A percentile compares a stretch with the other conserved stretches of the same genome.
Conservation (phyloP, 92 coral and sea anemone species). For the Epizoanthus rinbou region DNA sequence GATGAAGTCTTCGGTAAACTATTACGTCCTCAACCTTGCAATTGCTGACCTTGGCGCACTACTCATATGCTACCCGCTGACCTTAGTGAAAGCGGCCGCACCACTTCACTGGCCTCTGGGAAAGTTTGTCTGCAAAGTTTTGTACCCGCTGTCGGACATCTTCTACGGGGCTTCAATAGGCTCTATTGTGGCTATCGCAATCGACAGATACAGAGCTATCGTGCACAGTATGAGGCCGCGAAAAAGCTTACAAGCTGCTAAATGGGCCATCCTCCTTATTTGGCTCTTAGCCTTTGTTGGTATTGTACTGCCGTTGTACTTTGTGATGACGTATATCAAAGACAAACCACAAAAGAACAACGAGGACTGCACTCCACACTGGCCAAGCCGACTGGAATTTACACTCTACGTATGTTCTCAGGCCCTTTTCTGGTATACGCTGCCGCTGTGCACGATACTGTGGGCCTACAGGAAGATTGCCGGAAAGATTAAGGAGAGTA, state of each 20-base stretch:
- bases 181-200: conserved; percentile 89
- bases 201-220: conserved; percentile 84
- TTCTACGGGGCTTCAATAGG: conserved; percentile 91
- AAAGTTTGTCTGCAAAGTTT: conserved; percentile 65
- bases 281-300: conserved; percentile 69
- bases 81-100: conserved; percentile 75
- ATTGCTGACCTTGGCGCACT: conserved; percentile 82
- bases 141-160: conserved; percentile 84
- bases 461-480: conserved; percentile 88
- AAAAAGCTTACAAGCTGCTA: conserved; percentile 68
- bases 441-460: conserved; percentile 84
- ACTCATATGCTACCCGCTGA: conserved; percentile 79
- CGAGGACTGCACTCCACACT: conserved; percentile 76
- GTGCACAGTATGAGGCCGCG: conserved; percentile 80
- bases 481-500: conserved; percentile 75
- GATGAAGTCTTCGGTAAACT: conserved; percentile 73
- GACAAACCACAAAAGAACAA: conserved; percentile 60
- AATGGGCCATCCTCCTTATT: conserved; percentile 75
- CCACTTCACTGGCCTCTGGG: conserved; percentile 89
- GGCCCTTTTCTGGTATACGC: conserved; percentile 72
- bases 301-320: conserved; percentile 72
- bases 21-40: conserved; percentile 79
- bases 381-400: conserved; percentile 65
- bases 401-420: conserved; percentile 71
- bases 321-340: conserved; percentile 74